Evolutionary conservation across 1,140 invertebrate species (phyloP).

Genomic region (Heliothis virescens): DNA sequence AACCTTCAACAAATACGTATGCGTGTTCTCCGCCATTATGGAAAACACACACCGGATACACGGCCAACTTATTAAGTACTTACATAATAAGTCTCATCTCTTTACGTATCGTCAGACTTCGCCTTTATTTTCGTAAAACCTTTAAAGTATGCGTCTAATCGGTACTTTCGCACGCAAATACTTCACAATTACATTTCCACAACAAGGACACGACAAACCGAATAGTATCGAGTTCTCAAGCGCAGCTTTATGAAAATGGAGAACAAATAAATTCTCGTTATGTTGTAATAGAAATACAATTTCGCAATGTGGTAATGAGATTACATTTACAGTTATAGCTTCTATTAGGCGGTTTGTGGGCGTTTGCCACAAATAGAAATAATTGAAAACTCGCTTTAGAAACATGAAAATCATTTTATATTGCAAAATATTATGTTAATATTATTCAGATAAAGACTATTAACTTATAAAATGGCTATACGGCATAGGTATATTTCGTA

Average conservation of each 20-base stretch:
- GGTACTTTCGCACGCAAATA: constrained; percentile 40
- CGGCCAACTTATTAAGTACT: constrained; percentile 59
- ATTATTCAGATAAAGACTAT: constrained; percentile 24
- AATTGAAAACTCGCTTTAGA: constrained; percentile 46
- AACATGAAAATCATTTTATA: constrained; percentile 30
- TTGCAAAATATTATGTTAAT: constrained; percentile 34
- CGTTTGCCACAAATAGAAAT: constrained; percentile 55
- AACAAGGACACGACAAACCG: constrained; percentile 57
- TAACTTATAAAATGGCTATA: constrained; percentile 9
- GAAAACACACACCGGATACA: constrained; percentile 66
- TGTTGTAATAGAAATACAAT: constrained; percentile 70
- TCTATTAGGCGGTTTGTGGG: constrained; percentile 57
- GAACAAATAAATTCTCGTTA: constrained; percentile 79
- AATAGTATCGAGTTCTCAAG: constrained; percentile 64
- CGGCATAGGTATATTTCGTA: background rate
- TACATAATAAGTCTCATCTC: constrained; percentile 62
- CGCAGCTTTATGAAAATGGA: constrained; percentile 72
- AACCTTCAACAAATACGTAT: constrained; percentile 45
- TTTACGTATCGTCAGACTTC: constrained; percentile 48
- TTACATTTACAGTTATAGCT: constrained; percentile 67
- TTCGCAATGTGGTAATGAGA: constrained; percentile 71
- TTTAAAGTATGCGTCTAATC: constrained; percentile 4
- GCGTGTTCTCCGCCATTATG: constrained; percentile 61
- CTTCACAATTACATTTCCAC: constrained; percentile 64
- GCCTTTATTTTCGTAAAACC: constrained; percentile 31